phyloP scores from a whole-genome alignment of 2,797 vertebrate genomes.

The Mallotus villosus region DNA sequence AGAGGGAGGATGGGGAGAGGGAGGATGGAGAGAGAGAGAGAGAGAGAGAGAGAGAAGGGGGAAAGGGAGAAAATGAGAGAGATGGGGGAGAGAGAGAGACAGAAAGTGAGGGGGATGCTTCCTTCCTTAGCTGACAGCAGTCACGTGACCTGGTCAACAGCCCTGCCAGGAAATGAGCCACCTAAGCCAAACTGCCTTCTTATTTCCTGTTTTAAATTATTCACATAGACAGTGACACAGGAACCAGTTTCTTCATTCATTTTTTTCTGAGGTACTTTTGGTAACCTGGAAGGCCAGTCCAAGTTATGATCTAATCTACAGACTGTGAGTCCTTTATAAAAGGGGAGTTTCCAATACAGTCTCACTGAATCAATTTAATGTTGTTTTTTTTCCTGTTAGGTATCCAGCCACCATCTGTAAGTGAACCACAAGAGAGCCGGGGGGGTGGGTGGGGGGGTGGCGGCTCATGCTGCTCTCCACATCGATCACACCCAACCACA shows the following conservation, averaged over 20 bases:
- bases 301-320: constrained; percentile 34
- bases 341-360: too few relatives aligned
- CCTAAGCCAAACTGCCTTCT: neutral
- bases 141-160: constrained; percentile 6
- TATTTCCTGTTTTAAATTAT: too few relatives aligned
- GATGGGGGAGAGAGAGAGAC: neutral
- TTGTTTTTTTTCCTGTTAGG: too few relatives aligned
- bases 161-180: neutral
- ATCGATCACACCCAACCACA: too few relatives aligned
- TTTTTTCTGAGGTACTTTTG: constrained; percentile 1
- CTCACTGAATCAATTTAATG: too few relatives aligned
- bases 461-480: too few relatives aligned
- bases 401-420: too few relatives aligned
- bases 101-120: neutral
- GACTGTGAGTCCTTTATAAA: too few relatives aligned
- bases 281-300: constrained; percentile 20
- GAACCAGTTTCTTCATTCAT: neutral
- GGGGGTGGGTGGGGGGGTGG: too few relatives aligned
- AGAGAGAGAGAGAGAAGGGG: neutral
- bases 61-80: neutral
- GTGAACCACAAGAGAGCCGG: too few relatives aligned
- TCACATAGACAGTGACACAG: too few relatives aligned
- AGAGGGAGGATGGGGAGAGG: constrained; percentile 12
- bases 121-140: neutral
- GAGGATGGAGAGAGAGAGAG: neutral